Evolutionary conservation across 2,113 vertebrate species (phyloP).

Genomic region (Lasiurus cinereus): DNA sequence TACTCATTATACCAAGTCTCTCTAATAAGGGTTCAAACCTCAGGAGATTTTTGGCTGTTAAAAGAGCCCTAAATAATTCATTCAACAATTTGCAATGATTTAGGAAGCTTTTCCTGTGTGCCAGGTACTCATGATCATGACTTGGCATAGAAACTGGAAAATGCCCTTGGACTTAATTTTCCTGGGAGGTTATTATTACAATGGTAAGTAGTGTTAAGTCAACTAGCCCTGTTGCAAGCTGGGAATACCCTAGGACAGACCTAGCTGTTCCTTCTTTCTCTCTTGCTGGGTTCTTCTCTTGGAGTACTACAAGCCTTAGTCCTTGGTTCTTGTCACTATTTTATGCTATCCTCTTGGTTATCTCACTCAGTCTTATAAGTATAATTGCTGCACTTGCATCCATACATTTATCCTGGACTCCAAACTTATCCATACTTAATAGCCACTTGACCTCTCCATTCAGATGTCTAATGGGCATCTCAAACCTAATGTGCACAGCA

Average conservation of each 20-base stretch:
- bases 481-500: not conserved
- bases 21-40: conserved; percentile 25
- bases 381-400: not conserved
- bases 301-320: not conserved
- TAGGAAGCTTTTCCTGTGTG: conserved; percentile 41
- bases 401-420: not conserved
- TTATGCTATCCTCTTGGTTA: not conserved
- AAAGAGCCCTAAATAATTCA: conserved; percentile 67
- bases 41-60: conserved; percentile 49
- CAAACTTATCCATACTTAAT: not conserved
- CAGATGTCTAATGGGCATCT: not conserved
- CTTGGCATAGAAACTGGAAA: conserved; percentile 71
- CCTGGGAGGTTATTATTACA: conserved; percentile 44
- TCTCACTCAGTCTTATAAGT: not conserved
- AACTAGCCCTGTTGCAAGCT: not conserved
- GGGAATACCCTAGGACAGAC: not conserved
- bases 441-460: not conserved
- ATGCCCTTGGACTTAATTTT: conserved; percentile 69
- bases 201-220: not conserved
- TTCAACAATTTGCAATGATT: conserved; percentile 78
- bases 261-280: conserved; percentile 8
- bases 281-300: not conserved
- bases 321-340: not conserved
- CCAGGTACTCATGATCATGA: conserved; percentile 20
- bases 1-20: not conserved